phyloP scores from a whole-genome alignment of 2,797 vertebrate species.

The Peromyscus aztecus region DNA sequence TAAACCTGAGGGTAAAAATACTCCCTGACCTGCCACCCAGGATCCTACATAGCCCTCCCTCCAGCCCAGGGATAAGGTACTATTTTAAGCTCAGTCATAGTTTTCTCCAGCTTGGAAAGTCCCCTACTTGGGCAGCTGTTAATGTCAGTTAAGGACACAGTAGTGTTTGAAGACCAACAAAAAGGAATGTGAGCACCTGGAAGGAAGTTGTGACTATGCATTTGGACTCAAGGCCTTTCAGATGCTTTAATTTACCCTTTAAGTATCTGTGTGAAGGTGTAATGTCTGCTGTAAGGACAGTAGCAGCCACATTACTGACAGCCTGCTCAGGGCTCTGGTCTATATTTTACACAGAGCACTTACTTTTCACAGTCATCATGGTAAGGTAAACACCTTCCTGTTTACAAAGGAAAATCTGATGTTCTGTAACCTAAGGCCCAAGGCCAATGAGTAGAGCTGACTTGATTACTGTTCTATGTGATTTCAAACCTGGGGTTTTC shows the following conservation, averaged over 20 bases:
- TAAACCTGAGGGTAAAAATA: background rate
- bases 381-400: background rate
- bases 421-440: background rate
- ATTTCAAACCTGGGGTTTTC: background rate
- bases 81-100: constrained; percentile 78
- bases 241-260: background rate
- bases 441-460: background rate
- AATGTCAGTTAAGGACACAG: constrained; percentile 67
- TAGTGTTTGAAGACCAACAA: background rate
- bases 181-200: background rate
- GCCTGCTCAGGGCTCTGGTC: background rate
- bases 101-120: background rate
- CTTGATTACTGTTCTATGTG: background rate
- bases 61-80: background rate
- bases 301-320: background rate
- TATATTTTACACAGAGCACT: background rate
- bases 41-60: background rate
- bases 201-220: background rate
- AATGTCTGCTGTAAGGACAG: background rate
- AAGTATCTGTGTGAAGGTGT: background rate
- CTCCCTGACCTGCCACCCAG: background rate
- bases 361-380: background rate
- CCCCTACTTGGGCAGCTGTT: constrained; percentile 52
- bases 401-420: background rate
- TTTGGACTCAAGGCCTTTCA: background rate